Evolutionary conservation across 2,888 invertebrate species (phyloP).

Genomic region (Ariolimax columbianus): DNA sequence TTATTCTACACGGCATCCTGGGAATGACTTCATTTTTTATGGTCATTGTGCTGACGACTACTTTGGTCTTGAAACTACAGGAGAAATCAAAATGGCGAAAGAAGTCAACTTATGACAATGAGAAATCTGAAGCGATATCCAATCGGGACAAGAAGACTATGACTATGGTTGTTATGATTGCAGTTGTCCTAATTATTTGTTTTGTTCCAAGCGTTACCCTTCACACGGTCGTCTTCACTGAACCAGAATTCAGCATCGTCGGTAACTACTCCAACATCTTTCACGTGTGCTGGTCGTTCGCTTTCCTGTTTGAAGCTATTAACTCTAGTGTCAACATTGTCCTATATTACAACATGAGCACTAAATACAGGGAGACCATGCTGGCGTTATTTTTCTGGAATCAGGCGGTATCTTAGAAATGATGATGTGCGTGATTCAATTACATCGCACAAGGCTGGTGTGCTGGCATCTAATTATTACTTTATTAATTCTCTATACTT

Average conservation of each 20-base stretch:
- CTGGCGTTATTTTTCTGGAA: too few species aligned
- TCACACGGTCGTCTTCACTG: not conserved
- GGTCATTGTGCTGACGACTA: not conserved
- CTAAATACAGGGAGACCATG: too few species aligned
- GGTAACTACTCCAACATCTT: not conserved
- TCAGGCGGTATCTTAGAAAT: too few species aligned
- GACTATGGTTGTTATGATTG: constrained; percentile 19
- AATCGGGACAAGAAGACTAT: constrained; percentile 25
- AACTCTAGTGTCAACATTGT: constrained; percentile 7
- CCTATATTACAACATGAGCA: constrained; percentile 16
- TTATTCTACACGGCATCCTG: not conserved
- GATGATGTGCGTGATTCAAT: too few species aligned
- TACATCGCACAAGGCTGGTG: too few species aligned
- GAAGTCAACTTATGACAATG: not conserved
- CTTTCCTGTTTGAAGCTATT: constrained; percentile 8
- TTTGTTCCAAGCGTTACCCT: not conserved
- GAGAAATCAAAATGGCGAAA: constrained; percentile 30
- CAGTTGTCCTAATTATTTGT: constrained; percentile 6
- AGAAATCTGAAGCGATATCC: not conserved
- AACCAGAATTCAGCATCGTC: not conserved
- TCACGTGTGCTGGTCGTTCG: not conserved
- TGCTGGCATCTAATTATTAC: too few species aligned
- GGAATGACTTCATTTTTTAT: not conserved
- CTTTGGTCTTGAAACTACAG: not conserved
- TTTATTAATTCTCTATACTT: too few species aligned